A percentile compares a stretch with the other conserved stretches of the same genome.
Conservation (phyloP, 2,797 vertebrate genomes). For the Anas flavirostris region DNA sequence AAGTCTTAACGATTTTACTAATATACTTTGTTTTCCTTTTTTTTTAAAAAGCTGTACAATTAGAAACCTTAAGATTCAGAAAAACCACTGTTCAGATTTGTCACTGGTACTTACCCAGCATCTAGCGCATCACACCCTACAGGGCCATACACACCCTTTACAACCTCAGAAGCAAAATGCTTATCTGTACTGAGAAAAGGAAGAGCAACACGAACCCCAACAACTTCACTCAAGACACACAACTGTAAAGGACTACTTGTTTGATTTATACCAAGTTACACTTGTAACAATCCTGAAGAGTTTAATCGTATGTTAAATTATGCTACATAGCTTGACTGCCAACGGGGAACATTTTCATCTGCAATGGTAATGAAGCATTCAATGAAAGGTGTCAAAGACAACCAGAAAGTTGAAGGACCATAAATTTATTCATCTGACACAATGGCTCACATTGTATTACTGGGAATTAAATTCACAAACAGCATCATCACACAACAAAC, state of each 20-base stretch:
- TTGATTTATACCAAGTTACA: neutral
- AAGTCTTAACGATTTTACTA: neutral
- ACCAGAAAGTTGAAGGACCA: constrained; percentile 52
- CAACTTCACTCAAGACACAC: neutral
- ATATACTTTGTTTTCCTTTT: neutral
- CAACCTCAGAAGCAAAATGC: neutral
- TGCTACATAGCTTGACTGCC: constrained; percentile 32
- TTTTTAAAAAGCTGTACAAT: neutral
- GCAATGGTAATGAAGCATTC: constrained; percentile 58
- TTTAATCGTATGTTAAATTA: constrained; percentile 53
- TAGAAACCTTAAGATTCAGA: neutral
- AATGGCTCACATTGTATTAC: neutral
- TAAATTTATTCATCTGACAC: constrained; percentile 6
- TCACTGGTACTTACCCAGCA: neutral
- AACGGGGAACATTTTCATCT: constrained; percentile 41
- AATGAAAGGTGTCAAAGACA: constrained; percentile 49
- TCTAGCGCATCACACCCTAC: neutral
- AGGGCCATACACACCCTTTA: neutral
- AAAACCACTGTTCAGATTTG: neutral
- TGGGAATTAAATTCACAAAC: neutral
- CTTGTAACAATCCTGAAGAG: constrained; percentile 5
- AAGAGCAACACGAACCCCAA: neutral
- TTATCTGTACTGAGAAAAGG: neutral
- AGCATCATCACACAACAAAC: neutral
- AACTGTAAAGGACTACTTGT: neutral